A percentile compares a stretch with the other conserved stretches of the same genome.
Evolutionary conservation across 1,140 invertebrate genomes (phyloP).

Genomic region (Hycleus phaleratus): DNA sequence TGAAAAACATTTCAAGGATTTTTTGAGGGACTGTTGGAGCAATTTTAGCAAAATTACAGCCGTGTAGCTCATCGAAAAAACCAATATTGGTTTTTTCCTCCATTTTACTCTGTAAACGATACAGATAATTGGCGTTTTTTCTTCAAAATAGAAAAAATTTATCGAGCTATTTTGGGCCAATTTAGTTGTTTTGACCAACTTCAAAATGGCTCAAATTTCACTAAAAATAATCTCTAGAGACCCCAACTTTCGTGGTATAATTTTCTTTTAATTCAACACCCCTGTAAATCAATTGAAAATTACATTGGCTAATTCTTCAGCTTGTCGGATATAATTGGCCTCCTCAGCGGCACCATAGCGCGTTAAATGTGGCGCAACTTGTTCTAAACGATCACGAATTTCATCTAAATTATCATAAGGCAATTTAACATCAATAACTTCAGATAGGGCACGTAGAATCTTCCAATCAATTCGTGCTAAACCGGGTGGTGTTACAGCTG

Average conservation of each 20-base stretch:
- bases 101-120: no score
- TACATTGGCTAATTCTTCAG: constrained; percentile 39
- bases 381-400: constrained; percentile 70
- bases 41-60: no score
- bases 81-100: no score
- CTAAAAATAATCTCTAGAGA: background rate
- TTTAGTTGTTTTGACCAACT: no score
- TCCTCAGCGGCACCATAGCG: constrained; percentile 76
- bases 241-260: background rate
- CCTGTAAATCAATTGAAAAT: constrained; percentile 17
- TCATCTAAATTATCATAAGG: constrained; percentile 87
- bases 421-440: constrained; percentile 74
- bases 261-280: background rate
- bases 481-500: constrained; percentile 89
- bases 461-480: constrained; percentile 97
- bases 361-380: constrained; percentile 84
- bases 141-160: no score
- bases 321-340: constrained; percentile 75
- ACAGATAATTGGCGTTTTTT: no score
- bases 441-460: constrained; percentile 69
- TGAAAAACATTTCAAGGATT: no score
- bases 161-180: no score
- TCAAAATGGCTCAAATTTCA: background rate
- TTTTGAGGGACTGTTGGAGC: no score
- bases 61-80: no score